These are phyloP conservation scores for Dorcus hopei DNA, from an alignment of 2,888 invertebrate genomes.

Conservation along the genomic window DNA sequence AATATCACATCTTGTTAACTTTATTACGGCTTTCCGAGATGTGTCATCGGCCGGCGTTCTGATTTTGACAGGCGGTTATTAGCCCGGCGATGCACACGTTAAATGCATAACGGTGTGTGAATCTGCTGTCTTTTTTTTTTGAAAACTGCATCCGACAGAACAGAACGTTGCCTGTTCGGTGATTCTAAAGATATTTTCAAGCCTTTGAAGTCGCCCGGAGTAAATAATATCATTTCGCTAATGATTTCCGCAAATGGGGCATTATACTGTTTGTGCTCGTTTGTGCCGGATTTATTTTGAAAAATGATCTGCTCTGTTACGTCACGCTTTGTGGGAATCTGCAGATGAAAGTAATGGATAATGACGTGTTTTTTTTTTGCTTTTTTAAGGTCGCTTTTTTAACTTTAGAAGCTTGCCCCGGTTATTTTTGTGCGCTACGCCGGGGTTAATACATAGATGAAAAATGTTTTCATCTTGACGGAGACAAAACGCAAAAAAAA, in stretches of 20 bases:
- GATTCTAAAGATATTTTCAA: slow-evolving; percentile 6
- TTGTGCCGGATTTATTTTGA: slow-evolving; percentile 18
- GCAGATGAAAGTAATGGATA: not conserved
- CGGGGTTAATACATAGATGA: too few relatives aligned
- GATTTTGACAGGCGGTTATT: slow-evolving; percentile 11
- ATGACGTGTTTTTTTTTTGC: too few relatives aligned
- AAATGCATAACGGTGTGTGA: slow-evolving; percentile 3
- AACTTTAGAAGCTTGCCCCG: too few relatives aligned
- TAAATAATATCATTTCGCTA: slow-evolving; percentile 38
- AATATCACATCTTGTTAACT: slow-evolving; percentile 26
- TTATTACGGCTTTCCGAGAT: slow-evolving; percentile 16
- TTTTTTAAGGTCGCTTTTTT: too few relatives aligned
- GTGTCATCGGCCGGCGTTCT: slow-evolving; percentile 17
- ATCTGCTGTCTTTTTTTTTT: slow-evolving; percentile 13
- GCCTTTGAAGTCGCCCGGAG: slow-evolving; percentile 22
- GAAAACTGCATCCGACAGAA: slow-evolving; percentile 6
- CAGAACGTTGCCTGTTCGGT: not conserved
- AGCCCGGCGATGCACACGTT: too few relatives aligned
- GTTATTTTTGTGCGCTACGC: too few relatives aligned
- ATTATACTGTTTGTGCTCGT: slow-evolving; percentile 36
- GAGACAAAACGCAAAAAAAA: too few relatives aligned
- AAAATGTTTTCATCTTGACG: too few relatives aligned
- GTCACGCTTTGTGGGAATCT: not conserved
- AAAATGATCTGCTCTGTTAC: slow-evolving; percentile 10
- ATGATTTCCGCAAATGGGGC: slow-evolving; percentile 40